Evolutionary conservation across 2,113 vertebrate genomes (phyloP), one percentile per base, ranked within the genome.

Genomic region (Canis aureus): DNA sequence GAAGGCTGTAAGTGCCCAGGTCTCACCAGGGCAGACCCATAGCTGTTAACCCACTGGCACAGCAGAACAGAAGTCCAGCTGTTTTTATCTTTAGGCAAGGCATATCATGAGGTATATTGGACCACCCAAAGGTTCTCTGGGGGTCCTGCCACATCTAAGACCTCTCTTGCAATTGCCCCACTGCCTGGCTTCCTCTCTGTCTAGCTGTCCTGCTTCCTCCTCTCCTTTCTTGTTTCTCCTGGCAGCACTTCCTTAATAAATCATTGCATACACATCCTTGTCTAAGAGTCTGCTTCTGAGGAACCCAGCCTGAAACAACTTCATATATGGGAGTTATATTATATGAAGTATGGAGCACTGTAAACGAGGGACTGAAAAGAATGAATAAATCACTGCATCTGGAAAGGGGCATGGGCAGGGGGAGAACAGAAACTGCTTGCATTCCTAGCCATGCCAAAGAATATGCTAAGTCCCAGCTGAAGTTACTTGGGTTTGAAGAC

Each of bases 241-340:
- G 8, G 32, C 22, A 82, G 59, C 15, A 73, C 29, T 69, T 86
- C 25, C 55, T 82, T 55, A 76, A 82, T 85, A 78, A 89, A 84
- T 81, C 43, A 51, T 66, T 82, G 73, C 10, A 53, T 17, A n/a
- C 35, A 69, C 29, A 89, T 89, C 66, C 43, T 91, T 69, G 22
- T 60, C n/a, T 81, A 71, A 86, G 32, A 4, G 55, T 69, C 27
- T 78, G 32, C n/a, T 86, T 90, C 23, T 22, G n/a, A 69, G 66
- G 29, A 85, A 59, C 12, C 35, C 62, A 55, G 17, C 4, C n/a
- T 49, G 67, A 84, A 59, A 64, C 64, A 62, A 23, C 38, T 51
- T 80, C 16, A n/a, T n/a, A n/a, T n/a, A n/a, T 79, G 55, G 93
- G 82, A 94, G 78, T 27, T 84, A 17, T 79, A 79, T 64, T 64